Base-by-base conservation (phyloP, 2,888 invertebrate species). In the Lithophane semibrunnea region DNA sequence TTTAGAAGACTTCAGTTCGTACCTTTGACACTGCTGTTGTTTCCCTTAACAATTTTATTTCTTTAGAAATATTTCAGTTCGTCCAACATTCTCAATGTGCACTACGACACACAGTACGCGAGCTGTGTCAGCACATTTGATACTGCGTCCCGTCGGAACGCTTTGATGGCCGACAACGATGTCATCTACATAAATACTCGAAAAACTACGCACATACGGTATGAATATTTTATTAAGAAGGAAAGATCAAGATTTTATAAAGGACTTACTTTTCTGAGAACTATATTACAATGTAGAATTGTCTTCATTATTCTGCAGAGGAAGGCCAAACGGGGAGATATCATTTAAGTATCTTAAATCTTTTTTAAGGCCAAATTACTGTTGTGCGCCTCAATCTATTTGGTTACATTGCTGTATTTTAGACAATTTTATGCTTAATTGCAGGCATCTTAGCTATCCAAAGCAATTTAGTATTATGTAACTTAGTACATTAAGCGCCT, bases 111-210 rank as follows among this genome's bases (percentile, higher is more conserved):
- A 18, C 0, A n/a, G 44, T 8, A 54, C 29, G n/a, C 54, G 61
- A 9, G 69, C 70, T 37, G 44, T 7, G 58, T 73, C 83, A 77
- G 80, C 80, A 73, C 70, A 61, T 64, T 70, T n/a, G 47, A 9
- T 13, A 56, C 52, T 13, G 21, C 42, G 63, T 58, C 73, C 49
- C 80, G 54, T 8, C 63, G 80, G 68, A 72, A 3, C 72, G 73
- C 80, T 65, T 60, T 24, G 54, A 29, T 42, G 24, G 47, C 12
- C 29, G 47, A 56, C 70, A n/a, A 60, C 49, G 69, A 79, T 63
- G 21, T 63, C 63, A 8, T 66, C 70, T 77, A 70, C 56, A 47
- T 67, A 56, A 37, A 37, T 60, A 29, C 24, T 18, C 8, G 52
- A 47, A 52, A 66, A 66, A 37, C 47, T 60, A 71, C 70, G 37